A percentile compares a stretch with the other conserved stretches of the same genome.
phyloP scores from a whole-genome alignment of 2,888 invertebrate genomes.

The Timema podura region DNA sequence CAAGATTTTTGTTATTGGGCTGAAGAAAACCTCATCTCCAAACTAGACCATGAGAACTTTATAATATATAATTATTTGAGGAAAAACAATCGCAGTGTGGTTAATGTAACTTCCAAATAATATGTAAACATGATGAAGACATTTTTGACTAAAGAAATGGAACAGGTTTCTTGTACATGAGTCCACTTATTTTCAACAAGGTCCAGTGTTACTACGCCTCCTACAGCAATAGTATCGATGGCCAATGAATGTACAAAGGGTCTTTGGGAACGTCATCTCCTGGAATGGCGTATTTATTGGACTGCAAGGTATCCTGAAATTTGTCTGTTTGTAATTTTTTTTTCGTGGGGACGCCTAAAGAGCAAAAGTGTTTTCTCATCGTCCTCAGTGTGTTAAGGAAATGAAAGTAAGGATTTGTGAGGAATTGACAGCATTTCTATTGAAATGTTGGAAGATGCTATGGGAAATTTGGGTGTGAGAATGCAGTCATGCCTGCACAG shows the following conservation, averaged over 20 bases:
- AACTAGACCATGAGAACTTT: constrained; percentile 9
- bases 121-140: neutral
- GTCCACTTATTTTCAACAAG: neutral
- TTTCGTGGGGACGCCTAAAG: neutral
- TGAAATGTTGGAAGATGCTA: no score
- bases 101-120: constrained; percentile 7
- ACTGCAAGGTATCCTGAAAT: neutral
- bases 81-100: neutral
- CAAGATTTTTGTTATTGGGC: constrained; percentile 7
- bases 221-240: neutral
- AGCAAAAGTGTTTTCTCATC: no score
- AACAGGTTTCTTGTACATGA: neutral
- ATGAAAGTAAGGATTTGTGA: no score
- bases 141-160: neutral
- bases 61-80: neutral
- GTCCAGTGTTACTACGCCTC: neutral
- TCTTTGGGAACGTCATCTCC: neutral
- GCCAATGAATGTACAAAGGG: neutral
- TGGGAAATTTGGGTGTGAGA: no score
- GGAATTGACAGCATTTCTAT: no score
- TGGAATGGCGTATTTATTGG: neutral
- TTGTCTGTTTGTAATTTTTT: neutral
- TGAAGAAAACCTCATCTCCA: constrained; percentile 1
- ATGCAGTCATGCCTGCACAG: no score
- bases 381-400: no score